Evolutionary conservation across 1,140 invertebrate genomes (phyloP), one percentile per base, ranked within the genome.

Genomic region (Psix sp.): DNA sequence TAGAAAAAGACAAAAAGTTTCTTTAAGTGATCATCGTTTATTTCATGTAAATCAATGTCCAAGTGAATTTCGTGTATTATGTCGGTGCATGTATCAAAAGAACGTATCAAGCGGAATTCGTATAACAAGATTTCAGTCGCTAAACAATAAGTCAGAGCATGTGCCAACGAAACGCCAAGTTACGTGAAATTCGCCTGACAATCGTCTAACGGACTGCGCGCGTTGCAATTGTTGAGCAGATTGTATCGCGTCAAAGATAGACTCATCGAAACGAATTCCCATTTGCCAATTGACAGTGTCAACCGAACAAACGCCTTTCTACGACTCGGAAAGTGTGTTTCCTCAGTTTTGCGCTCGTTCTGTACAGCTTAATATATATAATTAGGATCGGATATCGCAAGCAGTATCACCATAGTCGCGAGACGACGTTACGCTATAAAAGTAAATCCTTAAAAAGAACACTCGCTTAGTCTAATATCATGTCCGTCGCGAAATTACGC

Each of bases 311-410:
- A 24, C 7, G 3, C 21, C 7, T 24, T 24, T 24, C 21, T 24
- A 4, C 21, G 21, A 24, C 21, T 24, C 7, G 21, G n/a, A n/a
- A n/a, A n/a, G n/a, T 24, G 3, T 24, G 21, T 52, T 26, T 17
- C 36, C 7, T 49, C 36, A 11, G 40, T 18, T 49, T 31, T 51
- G 46, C 57, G 17, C 16, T 33, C 42, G 20, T 40, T 18, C 40
- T 29, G 46, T 62, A 33, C 40, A 65, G 49, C 57, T 72, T 77
- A 77, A 71, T 74, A 21, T 74, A 71, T 59, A 57, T n/a, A 45
- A 26, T 59, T 77, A 74, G 71, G 75, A 77, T 77, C 71, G 71
- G 66, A 74, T 77, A 74, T 74, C 71, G 65, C 42, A 71, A 77
- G 75, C 71, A 67, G 56, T 74, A 67, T 77, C 56, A 73, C 45